These are phyloP conservation scores for Tympanoctomys barrerae DNA, from an alignment of 2,797 vertebrate genomes.

Conservation along the genomic window DNA sequence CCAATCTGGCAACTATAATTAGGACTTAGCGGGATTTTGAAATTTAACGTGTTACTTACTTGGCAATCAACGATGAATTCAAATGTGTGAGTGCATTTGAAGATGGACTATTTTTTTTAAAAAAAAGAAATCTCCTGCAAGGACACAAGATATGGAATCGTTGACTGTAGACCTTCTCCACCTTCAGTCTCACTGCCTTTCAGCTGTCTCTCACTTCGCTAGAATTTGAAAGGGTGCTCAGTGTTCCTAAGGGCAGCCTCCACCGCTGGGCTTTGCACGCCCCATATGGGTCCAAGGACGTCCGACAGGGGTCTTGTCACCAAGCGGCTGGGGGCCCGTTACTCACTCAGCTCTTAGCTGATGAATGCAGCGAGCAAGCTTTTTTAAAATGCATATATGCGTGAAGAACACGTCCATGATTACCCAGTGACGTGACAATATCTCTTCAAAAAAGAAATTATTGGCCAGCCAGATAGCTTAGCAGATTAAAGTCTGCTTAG, in stretches of 20 bases:
- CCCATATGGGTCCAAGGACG: background rate
- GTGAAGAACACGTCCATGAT: background rate
- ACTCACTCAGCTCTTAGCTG: background rate
- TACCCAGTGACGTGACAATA: background rate
- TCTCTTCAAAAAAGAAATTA: background rate
- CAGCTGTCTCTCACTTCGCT: background rate
- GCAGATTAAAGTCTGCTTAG: too few relatives aligned
- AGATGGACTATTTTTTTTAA: constrained; percentile 32
- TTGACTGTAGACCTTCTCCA: background rate
- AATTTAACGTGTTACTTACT: constrained; percentile 78
- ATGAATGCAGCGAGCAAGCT: background rate
- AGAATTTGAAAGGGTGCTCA: background rate
- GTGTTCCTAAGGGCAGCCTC: background rate
- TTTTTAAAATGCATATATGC: background rate
- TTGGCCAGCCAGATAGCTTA: too few relatives aligned
- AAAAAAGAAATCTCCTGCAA: constrained; percentile 49
- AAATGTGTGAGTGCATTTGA: constrained; percentile 67
- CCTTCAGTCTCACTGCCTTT: background rate
- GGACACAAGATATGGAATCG: constrained; percentile 33
- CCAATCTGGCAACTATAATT: constrained; percentile 66
- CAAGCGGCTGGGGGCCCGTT: background rate
- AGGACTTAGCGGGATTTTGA: constrained; percentile 66
- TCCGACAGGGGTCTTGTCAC: background rate
- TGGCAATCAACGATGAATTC: constrained; percentile 80
- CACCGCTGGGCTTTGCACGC: background rate